Conservation (phyloP, 2,113 vertebrate genomes). For the Procavia capensis region DNA sequence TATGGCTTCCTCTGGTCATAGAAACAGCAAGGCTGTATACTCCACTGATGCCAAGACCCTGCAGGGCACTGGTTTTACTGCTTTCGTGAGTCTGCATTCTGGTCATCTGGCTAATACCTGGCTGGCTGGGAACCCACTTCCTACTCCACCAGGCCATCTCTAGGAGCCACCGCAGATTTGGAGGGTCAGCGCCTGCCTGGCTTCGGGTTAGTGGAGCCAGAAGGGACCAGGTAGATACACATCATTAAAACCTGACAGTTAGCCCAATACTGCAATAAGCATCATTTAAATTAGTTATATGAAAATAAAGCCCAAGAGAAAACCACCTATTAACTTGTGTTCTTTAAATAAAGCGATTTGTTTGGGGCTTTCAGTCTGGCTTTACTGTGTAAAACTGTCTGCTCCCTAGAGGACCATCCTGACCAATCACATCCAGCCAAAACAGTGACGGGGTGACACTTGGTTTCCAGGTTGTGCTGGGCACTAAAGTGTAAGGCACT, state of each 20-base stretch:
- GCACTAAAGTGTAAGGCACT: fast-evolving
- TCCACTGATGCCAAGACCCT: too few species aligned
- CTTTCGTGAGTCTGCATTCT: background rate
- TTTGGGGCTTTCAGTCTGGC: background rate
- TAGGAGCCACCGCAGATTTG: background rate
- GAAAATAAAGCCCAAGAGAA: constrained; percentile 46
- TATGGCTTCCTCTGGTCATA: too few species aligned
- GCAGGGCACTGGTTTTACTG: background rate
- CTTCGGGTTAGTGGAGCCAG: background rate
- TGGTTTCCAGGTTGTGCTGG: background rate
- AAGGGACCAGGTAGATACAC: background rate
- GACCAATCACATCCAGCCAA: background rate
- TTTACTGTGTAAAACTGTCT: constrained; percentile 1
- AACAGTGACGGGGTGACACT: background rate
- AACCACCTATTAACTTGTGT: background rate
- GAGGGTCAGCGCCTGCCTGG: background rate
- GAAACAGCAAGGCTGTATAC: too few species aligned
- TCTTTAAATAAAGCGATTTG: constrained; percentile 28
- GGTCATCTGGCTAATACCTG: background rate
- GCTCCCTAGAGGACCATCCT: background rate
- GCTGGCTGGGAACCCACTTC: background rate
- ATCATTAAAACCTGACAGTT: background rate
- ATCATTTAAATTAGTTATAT: constrained; percentile 46
- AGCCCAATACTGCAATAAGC: background rate
- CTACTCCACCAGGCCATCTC: background rate